These are phyloP conservation scores for Ectemnius cavifrons DNA, from an alignment of 2,888 invertebrate species.

Conservation along the genomic window DNA sequence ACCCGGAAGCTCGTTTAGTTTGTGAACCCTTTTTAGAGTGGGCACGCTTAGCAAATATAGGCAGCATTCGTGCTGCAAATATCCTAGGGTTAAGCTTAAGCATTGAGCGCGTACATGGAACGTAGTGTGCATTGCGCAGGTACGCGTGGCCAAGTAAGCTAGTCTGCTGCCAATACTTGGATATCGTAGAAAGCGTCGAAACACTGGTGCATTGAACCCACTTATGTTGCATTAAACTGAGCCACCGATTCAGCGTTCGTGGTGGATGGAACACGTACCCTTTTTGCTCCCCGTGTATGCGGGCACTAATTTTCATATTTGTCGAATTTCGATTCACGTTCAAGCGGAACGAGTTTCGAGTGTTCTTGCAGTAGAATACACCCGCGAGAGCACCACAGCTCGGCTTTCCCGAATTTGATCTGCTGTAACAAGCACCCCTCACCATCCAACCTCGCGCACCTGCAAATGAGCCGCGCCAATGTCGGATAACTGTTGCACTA, in stretches of 20 bases:
- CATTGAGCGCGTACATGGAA: no score
- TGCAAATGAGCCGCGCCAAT: constrained; percentile 3
- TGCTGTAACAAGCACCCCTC: not conserved
- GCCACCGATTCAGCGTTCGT: not conserved
- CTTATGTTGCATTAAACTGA: not conserved
- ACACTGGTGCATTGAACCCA: no score
- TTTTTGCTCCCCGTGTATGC: not conserved
- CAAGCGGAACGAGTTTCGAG: not conserved
- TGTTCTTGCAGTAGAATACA: not conserved
- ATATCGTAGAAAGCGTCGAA: no score
- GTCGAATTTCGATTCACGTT: not conserved
- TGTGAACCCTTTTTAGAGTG: no score
- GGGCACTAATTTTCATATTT: not conserved
- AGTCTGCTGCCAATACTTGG: no score
- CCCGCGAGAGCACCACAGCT: not conserved
- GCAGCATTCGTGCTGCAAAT: no score
- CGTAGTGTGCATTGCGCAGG: no score
- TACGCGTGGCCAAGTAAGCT: no score
- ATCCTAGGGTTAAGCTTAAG: no score
- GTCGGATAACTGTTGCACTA: not conserved
- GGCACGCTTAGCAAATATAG: no score
- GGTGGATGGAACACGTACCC: not conserved
- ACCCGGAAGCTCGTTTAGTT: no score
- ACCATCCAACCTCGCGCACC: not conserved
- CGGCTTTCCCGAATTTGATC: not conserved